Percentiles rank a stretch among this genome's conserved stretches.
These are phyloP conservation scores for Crotalus viridis DNA, from an alignment of 2,113 vertebrate species.

Conservation along the genomic window DNA sequence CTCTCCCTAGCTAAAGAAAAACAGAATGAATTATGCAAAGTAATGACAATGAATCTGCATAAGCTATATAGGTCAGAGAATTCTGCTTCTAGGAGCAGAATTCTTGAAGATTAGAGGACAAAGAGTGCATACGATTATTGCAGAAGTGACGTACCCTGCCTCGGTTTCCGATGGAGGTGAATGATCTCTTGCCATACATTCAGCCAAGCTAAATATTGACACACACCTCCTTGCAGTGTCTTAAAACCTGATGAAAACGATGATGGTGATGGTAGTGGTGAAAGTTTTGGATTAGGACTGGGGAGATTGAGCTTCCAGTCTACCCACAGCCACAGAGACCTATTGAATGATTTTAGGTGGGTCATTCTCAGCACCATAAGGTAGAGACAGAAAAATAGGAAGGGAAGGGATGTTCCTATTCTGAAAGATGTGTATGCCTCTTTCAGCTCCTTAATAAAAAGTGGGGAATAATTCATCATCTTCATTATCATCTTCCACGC, in stretches of 20 bases:
- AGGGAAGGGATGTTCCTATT: background rate
- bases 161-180: background rate
- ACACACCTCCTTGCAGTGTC: no score
- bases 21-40: background rate
- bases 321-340: background rate
- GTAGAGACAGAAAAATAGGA: background rate
- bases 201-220: background rate
- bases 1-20: background rate
- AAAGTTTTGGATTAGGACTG: background rate
- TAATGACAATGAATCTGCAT: background rate
- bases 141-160: background rate
- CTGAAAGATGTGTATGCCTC: background rate
- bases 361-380: background rate
- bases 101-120: background rate
- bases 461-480: background rate
- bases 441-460: background rate
- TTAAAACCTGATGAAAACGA: background rate
- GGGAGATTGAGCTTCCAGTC: background rate
- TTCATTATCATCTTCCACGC: background rate
- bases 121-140: background rate
- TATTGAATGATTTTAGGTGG: background rate
- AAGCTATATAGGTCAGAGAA: background rate
- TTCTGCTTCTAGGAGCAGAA: background rate
- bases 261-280: background rate
- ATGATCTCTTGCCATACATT: background rate